Evolutionary conservation across 2,113 vertebrate genomes (phyloP), one percentile per base, ranked within the genome.

Genomic region (Rynchops niger): DNA sequence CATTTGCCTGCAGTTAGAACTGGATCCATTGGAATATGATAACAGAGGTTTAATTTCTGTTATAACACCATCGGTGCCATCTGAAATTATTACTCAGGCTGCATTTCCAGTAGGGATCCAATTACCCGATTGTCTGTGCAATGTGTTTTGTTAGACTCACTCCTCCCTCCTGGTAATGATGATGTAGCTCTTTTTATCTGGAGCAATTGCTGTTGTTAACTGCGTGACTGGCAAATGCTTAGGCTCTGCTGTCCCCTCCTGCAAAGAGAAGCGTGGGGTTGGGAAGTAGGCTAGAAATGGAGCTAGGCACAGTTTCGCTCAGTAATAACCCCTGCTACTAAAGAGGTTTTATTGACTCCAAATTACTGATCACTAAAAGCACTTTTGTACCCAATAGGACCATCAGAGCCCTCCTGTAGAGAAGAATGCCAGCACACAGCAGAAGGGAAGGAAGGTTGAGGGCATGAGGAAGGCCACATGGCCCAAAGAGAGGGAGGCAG

Each of bases 91-190:
- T 82, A 82, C 93, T 94, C 66, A 6, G 50, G 62, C 89, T 95
- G 81, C 73, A 62, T 76, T 96, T 95, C 89, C 86, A 87, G 86
- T 87, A 72, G 86, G 66, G 78, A 95, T 93, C 91, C 94, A 88
- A 94, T 95, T 95, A 95, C n/a, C 49, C 16, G 0, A 70, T 77
- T 87, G 78, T 86, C 94, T 66, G 65, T 69, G 65, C 83, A 80
- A 40, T 72, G 91, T 88, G 66, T 89, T 96, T 92, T 82, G 78
- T 88, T 90, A 87, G 73, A 73, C 38, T 80, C 81, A 76, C 70
- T 89, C 70, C 83, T 91, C 70, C 42, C 71, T 82, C 67, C 49
- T 32, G 79, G 67, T 96, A 90, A 92, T 90, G 93, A 91, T 73
- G 91, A 93, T 90, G 66, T 76, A 88, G 66, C 78, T 91, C 65